A percentile compares a stretch with the other conserved stretches of the same genome.
phyloP scores from a whole-genome alignment of 2,888 invertebrate species.

The Omphaloscelis lunosa region DNA sequence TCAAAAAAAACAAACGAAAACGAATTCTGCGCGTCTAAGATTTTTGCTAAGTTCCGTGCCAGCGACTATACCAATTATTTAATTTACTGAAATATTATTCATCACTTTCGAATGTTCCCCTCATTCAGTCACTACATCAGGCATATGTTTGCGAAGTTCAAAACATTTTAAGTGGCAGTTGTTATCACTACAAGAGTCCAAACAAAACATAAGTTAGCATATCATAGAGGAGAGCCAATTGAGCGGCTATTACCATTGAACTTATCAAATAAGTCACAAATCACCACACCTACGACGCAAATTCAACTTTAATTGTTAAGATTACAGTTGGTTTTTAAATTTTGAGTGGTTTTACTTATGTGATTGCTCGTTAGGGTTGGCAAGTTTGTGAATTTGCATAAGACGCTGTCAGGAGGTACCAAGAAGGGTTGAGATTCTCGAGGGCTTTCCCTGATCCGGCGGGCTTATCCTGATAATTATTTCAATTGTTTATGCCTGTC shows the following conservation, averaged over 20 bases:
- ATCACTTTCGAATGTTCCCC: constrained; percentile 31
- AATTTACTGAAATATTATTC: not conserved
- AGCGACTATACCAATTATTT: not conserved
- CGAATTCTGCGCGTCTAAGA: too few species aligned
- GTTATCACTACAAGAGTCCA: constrained; percentile 69
- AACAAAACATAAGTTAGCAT: constrained; percentile 83
- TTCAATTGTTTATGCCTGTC: constrained; percentile 91
- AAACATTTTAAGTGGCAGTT: constrained; percentile 59
- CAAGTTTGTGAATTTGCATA: constrained; percentile 89
- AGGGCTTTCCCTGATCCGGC: constrained; percentile 88
- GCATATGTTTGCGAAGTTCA: constrained; percentile 42
- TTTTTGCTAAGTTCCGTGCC: too few species aligned
- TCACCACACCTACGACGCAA: constrained; percentile 43
- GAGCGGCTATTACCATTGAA: constrained; percentile 82
- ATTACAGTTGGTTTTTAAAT: constrained; percentile 55
- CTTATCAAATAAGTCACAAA: constrained; percentile 64
- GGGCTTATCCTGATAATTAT: constrained; percentile 90
- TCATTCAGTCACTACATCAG: constrained; percentile 15
- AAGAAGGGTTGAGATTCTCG: constrained; percentile 89
- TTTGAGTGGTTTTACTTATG: constrained; percentile 21
- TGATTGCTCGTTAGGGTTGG: constrained; percentile 66
- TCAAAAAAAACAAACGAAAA: too few species aligned
- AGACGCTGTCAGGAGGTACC: constrained; percentile 87
- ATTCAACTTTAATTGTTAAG: constrained; percentile 13
- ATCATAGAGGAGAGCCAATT: constrained; percentile 86